Conservation (phyloP, 2,888 invertebrate genomes). For the Allophyes oxyacanthae region DNA sequence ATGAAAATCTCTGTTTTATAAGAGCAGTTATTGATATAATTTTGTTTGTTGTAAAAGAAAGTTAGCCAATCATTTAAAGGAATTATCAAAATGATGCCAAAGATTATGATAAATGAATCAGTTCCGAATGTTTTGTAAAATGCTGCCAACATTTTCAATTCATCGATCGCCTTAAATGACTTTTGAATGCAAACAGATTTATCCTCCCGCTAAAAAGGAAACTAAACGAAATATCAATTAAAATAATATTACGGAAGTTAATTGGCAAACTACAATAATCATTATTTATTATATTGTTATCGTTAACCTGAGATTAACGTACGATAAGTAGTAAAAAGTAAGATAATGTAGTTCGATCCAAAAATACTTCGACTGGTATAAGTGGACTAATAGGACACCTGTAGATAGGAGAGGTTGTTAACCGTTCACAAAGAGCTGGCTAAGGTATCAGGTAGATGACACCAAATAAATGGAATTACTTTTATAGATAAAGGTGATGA, state of each 20-base stretch:
- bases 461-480: conserved; percentile 4
- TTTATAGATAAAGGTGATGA: neutral
- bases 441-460: conserved; percentile 51
- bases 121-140: too few relatives aligned
- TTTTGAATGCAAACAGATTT: conserved; percentile 5
- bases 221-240: conserved; percentile 13
- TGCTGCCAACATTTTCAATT: too few relatives aligned
- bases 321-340: conserved; percentile 26
- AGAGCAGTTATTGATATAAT: too few relatives aligned
- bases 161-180: too few relatives aligned
- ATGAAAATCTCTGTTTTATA: too few relatives aligned
- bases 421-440: conserved; percentile 74
- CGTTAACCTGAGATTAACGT: conserved; percentile 9
- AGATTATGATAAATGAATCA: too few relatives aligned
- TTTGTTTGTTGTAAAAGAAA: too few relatives aligned
- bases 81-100: too few relatives aligned
- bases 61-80: too few relatives aligned
- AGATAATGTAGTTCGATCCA: conserved; percentile 37
- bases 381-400: conserved; percentile 71
- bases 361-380: conserved; percentile 55
- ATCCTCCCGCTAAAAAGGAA: conserved; percentile 22
- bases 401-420: conserved; percentile 76
- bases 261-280: neutral
- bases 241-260: conserved; percentile 16
- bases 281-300: conserved; percentile 19